phyloP scores from a whole-genome alignment of 2,888 invertebrate genomes.

The Prostheceraeus crozeri region DNA sequence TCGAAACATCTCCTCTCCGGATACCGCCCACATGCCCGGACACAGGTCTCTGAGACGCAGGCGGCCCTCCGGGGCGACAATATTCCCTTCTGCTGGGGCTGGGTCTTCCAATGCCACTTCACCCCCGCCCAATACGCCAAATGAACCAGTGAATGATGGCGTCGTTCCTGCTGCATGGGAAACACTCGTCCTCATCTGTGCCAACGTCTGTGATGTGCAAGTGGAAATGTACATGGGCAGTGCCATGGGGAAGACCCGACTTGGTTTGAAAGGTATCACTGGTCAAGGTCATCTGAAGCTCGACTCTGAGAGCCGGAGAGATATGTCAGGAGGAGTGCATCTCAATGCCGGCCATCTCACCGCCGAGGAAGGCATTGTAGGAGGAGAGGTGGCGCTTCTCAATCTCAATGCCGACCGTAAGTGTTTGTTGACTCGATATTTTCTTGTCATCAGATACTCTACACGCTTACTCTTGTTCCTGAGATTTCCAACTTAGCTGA shows the following conservation, averaged over 20 bases:
- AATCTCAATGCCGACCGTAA: slow-evolving; percentile 27
- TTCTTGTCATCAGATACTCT: too few relatives aligned
- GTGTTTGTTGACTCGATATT: too few relatives aligned
- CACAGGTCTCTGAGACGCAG: too few relatives aligned
- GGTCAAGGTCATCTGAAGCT: slow-evolving; percentile 30
- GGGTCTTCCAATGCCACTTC: too few relatives aligned
- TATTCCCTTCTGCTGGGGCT: too few relatives aligned
- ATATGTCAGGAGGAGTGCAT: slow-evolving; percentile 9
- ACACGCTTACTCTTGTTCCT: too few relatives aligned
- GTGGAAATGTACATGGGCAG: slow-evolving; percentile 37
- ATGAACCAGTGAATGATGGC: too few relatives aligned
- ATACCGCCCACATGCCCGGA: too few relatives aligned
- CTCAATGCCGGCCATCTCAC: slow-evolving; percentile 22
- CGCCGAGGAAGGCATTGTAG: slow-evolving; percentile 35
- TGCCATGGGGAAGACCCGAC: slow-evolving; percentile 35
- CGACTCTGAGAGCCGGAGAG: slow-evolving; percentile 30
- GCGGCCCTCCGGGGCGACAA: background rate
- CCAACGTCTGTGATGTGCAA: slow-evolving; percentile 30
- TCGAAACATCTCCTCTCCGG: too few relatives aligned
- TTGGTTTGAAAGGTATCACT: slow-evolving; percentile 26
- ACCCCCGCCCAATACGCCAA: too few relatives aligned
- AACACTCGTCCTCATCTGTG: slow-evolving; percentile 28
- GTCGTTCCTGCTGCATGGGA: slow-evolving; percentile 32
- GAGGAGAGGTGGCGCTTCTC: slow-evolving; percentile 31
- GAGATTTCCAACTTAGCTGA: too few relatives aligned